Evolutionary conservation across 1,140 invertebrate genomes (phyloP), one percentile per base, ranked within the genome.

Genomic region (Hyles vespertilio): DNA sequence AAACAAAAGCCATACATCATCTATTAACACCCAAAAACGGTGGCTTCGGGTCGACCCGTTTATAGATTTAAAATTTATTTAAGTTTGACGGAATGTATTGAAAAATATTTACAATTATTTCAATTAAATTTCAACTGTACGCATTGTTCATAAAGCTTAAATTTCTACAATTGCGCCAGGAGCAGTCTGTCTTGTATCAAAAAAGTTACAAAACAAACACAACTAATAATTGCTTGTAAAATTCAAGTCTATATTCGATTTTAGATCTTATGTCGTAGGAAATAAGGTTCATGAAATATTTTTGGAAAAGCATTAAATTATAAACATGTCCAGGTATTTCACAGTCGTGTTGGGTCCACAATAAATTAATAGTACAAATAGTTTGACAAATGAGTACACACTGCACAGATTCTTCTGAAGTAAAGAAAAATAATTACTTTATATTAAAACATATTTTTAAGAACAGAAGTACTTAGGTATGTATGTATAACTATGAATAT

Each of bases 381-480:
- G 61, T 66, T 77, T 87, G 81, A 87, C 84, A 87, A 87, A 87
- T 87, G 81, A 87, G 74, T 45, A 72, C 74, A 80, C 80, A 77
- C 66, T 70, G 62, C 65, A 22, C 63, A 8, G 5, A 5, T 40
- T 40, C 5, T 40, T 5, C 8, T 5, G 8, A 40, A 40, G 8
- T 40, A 40, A 40, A 40, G 8, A 8, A 8, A 40, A 40, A 40
- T 40, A 40, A 40, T 40, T 40, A 40, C 36, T 40, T 40, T 40
- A 40, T 40, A 22, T 22, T 22, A 22, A 22, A 22, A 22, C 22
- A 22, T 22, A 22, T 22, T 22, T 22, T 22, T 22, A 22, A 22
- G 22, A 22, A 22, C 22, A 22, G 22, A 22, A 22, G 22, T 22
- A 22, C 22, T 22, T 22, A 2, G 0, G 22, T n/a, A n/a, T n/a